Evolutionary conservation across 2,888 invertebrate species (phyloP).

Genomic region (Synanthedon andrenaeformis): DNA sequence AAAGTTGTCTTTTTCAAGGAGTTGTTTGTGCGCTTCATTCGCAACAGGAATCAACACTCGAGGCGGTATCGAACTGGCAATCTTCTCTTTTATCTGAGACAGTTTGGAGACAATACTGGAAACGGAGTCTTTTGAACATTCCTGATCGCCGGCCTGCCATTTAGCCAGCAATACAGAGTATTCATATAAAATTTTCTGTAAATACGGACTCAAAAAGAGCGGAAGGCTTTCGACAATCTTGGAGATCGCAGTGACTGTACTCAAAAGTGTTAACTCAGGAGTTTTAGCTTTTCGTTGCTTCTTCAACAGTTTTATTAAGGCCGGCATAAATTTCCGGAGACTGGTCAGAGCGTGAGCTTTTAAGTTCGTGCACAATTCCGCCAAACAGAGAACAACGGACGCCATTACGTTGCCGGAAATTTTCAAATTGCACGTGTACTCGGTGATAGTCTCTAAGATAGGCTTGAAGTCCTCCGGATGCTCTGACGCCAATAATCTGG

Average conservation of each 20-base stretch:
- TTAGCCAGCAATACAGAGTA: slow-evolving; percentile 71
- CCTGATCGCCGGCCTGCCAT: slow-evolving; percentile 59
- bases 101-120: slow-evolving; percentile 71
- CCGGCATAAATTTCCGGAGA: slow-evolving; percentile 85
- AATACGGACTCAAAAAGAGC: slow-evolving; percentile 86
- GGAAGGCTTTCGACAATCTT: slow-evolving; percentile 87
- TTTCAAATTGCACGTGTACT: slow-evolving; percentile 64
- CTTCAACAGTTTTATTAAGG: slow-evolving; percentile 74
- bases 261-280: slow-evolving; percentile 74
- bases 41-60: slow-evolving; percentile 83
- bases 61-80: slow-evolving; percentile 76
- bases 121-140: slow-evolving; percentile 46
- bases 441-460: slow-evolving; percentile 76
- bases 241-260: slow-evolving; percentile 82
- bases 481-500: slow-evolving; percentile 76
- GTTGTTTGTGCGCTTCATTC: slow-evolving; percentile 71
- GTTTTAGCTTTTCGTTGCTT: slow-evolving; percentile 70
- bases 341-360: slow-evolving; percentile 80
- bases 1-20: slow-evolving; percentile 72
- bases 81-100: slow-evolving; percentile 73
- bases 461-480: slow-evolving; percentile 78
- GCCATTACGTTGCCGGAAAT: slow-evolving; percentile 76
- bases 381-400: slow-evolving; percentile 80
- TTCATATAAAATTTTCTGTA: slow-evolving; percentile 77
- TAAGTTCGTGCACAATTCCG: slow-evolving; percentile 81